Percentiles rank a stretch among this genome's conserved stretches.
These are phyloP conservation scores for Scophthalmus maximus DNA, from an alignment of 2,113 vertebrate genomes.

Conservation along the genomic window DNA sequence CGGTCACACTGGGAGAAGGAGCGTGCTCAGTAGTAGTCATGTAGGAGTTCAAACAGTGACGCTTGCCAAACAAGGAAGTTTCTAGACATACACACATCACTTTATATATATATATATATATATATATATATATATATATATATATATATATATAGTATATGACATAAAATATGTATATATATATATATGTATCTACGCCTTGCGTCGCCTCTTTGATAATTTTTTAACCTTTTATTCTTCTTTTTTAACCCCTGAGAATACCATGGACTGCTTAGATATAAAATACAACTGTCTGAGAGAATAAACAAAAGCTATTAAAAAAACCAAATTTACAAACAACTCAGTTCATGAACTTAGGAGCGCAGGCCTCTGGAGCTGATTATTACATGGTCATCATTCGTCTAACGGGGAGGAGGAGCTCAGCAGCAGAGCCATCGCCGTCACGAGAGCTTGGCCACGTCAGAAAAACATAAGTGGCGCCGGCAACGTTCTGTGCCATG, in stretches of 20 bases:
- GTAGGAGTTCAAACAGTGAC: conserved; percentile 72
- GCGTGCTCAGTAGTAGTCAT: conserved; percentile 71
- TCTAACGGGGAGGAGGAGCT: conserved; percentile 13
- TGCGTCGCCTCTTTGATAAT: conserved; percentile 68
- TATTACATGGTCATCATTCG: conserved; percentile 48
- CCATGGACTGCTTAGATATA: conserved; percentile 75
- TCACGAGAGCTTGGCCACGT: conserved; percentile 34
- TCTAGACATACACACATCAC: conserved; percentile 68
- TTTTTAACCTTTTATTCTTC: conserved; percentile 65
- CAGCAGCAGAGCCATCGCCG: conserved; percentile 45
- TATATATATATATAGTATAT: conserved; percentile 57
- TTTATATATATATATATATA: conserved; percentile 53
- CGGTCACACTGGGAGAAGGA: conserved; percentile 59
- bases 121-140: conserved; percentile 53
- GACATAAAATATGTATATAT: conserved; percentile 61
- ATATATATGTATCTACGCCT: conserved; percentile 63
- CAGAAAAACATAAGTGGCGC: too few relatives aligned
- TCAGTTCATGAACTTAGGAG: conserved; percentile 49
- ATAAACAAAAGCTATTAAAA: conserved; percentile 29
- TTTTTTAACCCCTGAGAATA: conserved; percentile 82
- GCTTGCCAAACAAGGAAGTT: conserved; percentile 71
- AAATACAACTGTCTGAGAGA: conserved; percentile 75
- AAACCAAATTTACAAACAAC: conserved; percentile 63
- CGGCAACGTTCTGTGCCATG: too few relatives aligned
- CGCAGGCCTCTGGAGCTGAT: conserved; percentile 65